Percentiles rank a stretch among this genome's conserved stretches.
Evolutionary conservation across 2,888 invertebrate species (phyloP).

Genomic region (Lissocephala sabroskyi): DNA sequence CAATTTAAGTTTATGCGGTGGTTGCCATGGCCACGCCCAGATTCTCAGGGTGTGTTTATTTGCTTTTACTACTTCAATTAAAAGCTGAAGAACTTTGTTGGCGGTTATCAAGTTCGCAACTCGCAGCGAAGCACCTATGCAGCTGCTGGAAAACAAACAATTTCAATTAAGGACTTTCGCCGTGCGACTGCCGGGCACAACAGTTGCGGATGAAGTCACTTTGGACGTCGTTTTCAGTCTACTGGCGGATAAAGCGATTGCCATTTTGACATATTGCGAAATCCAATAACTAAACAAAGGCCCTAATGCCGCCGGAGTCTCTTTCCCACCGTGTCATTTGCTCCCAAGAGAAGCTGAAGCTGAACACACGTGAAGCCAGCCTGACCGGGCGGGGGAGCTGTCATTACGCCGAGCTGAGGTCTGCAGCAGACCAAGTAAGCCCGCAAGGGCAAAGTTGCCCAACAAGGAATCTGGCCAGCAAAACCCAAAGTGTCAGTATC

Average conservation of each 20-base stretch:
- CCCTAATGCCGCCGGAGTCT: neutral
- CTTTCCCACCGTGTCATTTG: no score
- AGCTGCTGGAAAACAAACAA: slow-evolving; percentile 27
- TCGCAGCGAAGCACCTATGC: neutral
- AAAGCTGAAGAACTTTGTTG: slow-evolving; percentile 21
- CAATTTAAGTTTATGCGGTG: slow-evolving; percentile 2
- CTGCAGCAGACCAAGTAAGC: no score
- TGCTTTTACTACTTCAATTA: slow-evolving; percentile 29
- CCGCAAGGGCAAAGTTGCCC: no score
- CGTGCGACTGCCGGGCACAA: slow-evolving; percentile 1
- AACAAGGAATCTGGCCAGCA: neutral
- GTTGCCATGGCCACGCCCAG: no score
- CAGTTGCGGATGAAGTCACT: slow-evolving; percentile 3
- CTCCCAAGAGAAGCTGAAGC: no score
- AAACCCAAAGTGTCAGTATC: slow-evolving; percentile 4
- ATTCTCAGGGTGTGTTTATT: neutral
- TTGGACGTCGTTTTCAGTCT: no score
- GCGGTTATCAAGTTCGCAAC: slow-evolving; percentile 12
- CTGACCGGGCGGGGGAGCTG: no score
- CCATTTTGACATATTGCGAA: no score
- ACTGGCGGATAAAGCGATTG: neutral
- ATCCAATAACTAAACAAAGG: neutral
- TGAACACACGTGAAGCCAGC: no score
- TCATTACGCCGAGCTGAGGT: no score
- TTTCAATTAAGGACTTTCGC: slow-evolving; percentile 38